Conservation (phyloP, 2,797 vertebrate genomes). For the Mus minutoides region DNA sequence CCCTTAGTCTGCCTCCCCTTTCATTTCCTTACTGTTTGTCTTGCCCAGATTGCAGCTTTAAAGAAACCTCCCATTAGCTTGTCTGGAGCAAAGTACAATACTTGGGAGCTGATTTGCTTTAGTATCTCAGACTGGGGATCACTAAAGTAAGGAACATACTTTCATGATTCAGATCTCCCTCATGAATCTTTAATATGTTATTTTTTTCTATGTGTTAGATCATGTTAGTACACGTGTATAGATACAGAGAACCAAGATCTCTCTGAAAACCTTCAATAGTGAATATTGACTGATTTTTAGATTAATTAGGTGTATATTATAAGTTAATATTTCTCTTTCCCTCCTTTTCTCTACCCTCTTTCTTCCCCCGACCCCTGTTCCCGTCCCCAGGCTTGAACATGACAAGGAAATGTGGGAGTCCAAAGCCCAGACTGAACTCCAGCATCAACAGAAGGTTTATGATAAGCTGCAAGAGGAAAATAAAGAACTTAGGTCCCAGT, state of each 20-base stretch:
- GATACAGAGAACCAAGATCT: neutral
- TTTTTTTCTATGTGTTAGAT: neutral
- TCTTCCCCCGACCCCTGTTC: neutral
- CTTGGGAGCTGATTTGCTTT: neutral
- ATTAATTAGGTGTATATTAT: neutral
- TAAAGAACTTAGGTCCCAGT: conserved; percentile 84
- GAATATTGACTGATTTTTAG: conserved; percentile 42
- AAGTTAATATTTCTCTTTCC: neutral
- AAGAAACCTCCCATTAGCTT: conserved; percentile 7
- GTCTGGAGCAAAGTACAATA: conserved; percentile 15
- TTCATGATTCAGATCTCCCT: conserved; percentile 52
- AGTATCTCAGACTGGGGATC: conserved; percentile 13
- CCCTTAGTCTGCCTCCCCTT: neutral
- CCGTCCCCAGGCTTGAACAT: conserved; percentile 89
- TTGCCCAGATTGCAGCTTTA: neutral
- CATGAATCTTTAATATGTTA: conserved; percentile 25
- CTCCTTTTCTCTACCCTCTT: neutral
- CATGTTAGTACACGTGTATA: neutral
- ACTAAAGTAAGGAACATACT: conserved; percentile 56
- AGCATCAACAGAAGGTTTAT: conserved; percentile 85
- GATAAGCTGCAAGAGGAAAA: conserved; percentile 88
- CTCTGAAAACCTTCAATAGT: conserved; percentile 42
- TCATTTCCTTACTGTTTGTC: neutral
- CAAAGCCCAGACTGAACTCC: conserved; percentile 86
- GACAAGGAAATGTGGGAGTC: conserved; percentile 87